Evolutionary conservation across 2,888 invertebrate genomes (phyloP), one percentile per base, ranked within the genome.

Genomic region (Polydrusus tereticollis): DNA sequence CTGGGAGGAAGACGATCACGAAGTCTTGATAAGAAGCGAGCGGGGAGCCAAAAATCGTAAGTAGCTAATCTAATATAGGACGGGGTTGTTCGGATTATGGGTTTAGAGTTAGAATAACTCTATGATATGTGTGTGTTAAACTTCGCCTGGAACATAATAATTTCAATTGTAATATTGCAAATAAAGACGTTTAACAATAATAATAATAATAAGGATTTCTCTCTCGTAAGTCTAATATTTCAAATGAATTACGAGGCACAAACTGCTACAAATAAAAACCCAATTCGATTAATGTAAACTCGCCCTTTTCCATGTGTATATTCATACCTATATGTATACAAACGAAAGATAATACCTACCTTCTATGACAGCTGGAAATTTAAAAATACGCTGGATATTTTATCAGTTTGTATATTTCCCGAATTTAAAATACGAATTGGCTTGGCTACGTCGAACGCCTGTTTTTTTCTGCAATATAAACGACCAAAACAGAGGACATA

Each of bases 1-100:
- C 72, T 91, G 90, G 90, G 93, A 94, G 83, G 94, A 94, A 82
- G 91, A 91, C 81, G 93, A 93, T 81, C 92, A 91, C 82, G 94
- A 94, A 84, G 90, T 94, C 70, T 90, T 94, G 77, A 91, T 94
- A 80, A 91, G 94, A 82, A 93, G 90, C 82, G 92, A 92, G 84
- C 90, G 94, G 74, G 94, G 93, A 73, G 91, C 94, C 85, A 93
- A 93, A 86, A 91, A 90, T 84, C 75, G 75, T 75, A 70, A 75
- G 75, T 75, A 72, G 1, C n/a, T n/a, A n/a, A 12, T 36, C 8
- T 36, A n/a, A 36, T 12, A 12, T 36, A 12, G n/a, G n/a, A n/a
- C n/a, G n/a, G n/a, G n/a, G n/a, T n/a, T n/a, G n/a, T n/a, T n/a
- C n/a, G n/a, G n/a, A n/a, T n/a, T n/a, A n/a, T n/a, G n/a, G 10